A percentile compares a stretch with the other conserved stretches of the same genome.
These are phyloP conservation scores for Tenthredo mesomela DNA, from an alignment of 2,888 invertebrate species.

Conservation along the genomic window DNA sequence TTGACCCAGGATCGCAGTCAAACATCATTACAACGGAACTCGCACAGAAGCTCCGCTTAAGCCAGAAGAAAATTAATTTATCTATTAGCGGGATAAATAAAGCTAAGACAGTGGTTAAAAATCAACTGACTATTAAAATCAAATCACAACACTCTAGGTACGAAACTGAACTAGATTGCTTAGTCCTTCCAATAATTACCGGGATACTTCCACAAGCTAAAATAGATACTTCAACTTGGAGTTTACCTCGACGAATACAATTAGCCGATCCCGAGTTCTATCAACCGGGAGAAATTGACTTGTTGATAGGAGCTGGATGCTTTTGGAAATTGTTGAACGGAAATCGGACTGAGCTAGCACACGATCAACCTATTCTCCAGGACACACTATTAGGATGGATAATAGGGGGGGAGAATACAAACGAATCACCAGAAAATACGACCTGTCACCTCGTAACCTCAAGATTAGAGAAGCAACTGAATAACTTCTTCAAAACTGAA, in stretches of 20 bases:
- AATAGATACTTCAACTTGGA: slow-evolving; percentile 47
- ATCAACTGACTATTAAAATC: slow-evolving; percentile 46
- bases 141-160: slow-evolving; percentile 55
- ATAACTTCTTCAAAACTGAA: too few relatives aligned
- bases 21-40: slow-evolving; percentile 56
- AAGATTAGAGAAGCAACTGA: too few relatives aligned
- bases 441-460: too few relatives aligned
- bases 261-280: slow-evolving; percentile 55
- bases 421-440: too few relatives aligned
- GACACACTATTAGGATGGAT: too few relatives aligned
- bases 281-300: slow-evolving; percentile 47
- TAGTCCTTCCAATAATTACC: slow-evolving; percentile 56
- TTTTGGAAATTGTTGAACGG: too few relatives aligned
- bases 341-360: too few relatives aligned
- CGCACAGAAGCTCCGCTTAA: slow-evolving; percentile 52
- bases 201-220: slow-evolving; percentile 54
- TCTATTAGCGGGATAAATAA: slow-evolving; percentile 55
- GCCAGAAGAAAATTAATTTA: slow-evolving; percentile 43
- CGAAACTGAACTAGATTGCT: slow-evolving; percentile 50
- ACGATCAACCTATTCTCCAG: too few relatives aligned
- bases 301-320: too few relatives aligned
- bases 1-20: slow-evolving; percentile 58
- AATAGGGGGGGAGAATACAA: too few relatives aligned
- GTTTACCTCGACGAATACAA: slow-evolving; percentile 48
- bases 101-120: slow-evolving; percentile 39